Conservation (phyloP, 2,888 invertebrate species). For the Cryptus viduatorius region DNA sequence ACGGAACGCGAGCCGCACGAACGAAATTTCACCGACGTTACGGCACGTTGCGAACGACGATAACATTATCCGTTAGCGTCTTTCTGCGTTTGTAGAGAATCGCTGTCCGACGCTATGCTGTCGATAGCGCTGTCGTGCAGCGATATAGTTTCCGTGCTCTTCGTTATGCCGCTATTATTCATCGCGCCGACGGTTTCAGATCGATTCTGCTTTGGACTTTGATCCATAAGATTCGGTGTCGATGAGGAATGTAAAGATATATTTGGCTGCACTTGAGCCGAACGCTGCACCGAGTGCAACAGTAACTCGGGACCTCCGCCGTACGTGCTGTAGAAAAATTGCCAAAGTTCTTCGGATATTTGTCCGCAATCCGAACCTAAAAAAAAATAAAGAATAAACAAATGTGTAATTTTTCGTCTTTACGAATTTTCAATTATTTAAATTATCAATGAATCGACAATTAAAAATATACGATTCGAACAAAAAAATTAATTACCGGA, state of each 20-base stretch:
- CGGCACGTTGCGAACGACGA: background rate
- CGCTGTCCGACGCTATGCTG: slow-evolving; percentile 78
- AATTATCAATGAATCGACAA: background rate
- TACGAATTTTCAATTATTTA: background rate
- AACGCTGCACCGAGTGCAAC: slow-evolving; percentile 83
- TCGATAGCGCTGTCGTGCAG: slow-evolving; percentile 81
- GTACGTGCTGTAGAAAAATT: slow-evolving; percentile 93
- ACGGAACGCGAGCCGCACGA: slow-evolving; percentile 21
- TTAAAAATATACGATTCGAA: too few relatives aligned
- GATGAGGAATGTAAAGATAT: slow-evolving; percentile 83
- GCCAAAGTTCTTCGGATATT: slow-evolving; percentile 94
- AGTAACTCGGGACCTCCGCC: slow-evolving; percentile 95
- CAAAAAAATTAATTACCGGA: too few relatives aligned
- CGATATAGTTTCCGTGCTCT: slow-evolving; percentile 80
- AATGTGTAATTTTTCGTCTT: background rate
- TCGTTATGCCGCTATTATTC: slow-evolving; percentile 76
- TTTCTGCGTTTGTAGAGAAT: slow-evolving; percentile 78
- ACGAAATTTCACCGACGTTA: slow-evolving; percentile 12
- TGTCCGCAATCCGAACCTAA: slow-evolving; percentile 90
- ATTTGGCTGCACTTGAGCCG: slow-evolving; percentile 78
- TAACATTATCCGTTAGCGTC: slow-evolving; percentile 73
- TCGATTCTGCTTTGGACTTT: slow-evolving; percentile 77
- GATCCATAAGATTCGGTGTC: slow-evolving; percentile 80
- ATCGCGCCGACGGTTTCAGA: slow-evolving; percentile 76
- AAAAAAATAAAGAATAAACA: slow-evolving; percentile 47